These are phyloP conservation scores for Buathra laborator DNA, from an alignment of 2,888 invertebrate genomes.

Conservation along the genomic window DNA sequence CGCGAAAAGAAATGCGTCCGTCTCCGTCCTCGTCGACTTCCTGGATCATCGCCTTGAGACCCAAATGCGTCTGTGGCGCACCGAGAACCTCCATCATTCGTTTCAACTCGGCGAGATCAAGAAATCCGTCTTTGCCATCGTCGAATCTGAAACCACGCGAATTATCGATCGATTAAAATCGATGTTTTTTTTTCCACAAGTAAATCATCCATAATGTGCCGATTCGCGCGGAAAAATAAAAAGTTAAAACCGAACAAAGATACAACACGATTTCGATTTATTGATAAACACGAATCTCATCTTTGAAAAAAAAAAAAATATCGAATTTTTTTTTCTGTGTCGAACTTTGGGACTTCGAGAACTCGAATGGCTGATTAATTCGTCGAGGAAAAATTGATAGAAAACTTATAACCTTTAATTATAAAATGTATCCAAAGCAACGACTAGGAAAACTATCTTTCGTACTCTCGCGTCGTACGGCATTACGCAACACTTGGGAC, in stretches of 20 bases:
- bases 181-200: not conserved
- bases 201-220: not conserved
- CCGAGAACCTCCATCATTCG: constrained; percentile 98
- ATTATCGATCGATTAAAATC: not conserved
- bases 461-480: not conserved
- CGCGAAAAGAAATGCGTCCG: constrained; percentile 95
- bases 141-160: constrained; percentile 90
- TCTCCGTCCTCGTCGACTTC: constrained; percentile 96
- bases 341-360: not conserved
- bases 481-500: constrained; percentile 62
- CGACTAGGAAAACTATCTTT: not conserved
- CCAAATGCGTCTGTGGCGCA: constrained; percentile 98
- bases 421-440: not conserved
- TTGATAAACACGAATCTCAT: too few species aligned
- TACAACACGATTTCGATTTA: too few species aligned
- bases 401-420: not conserved
- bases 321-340: not conserved
- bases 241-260: not conserved
- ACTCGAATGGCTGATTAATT: not conserved
- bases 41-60: constrained; percentile 97
- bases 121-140: constrained; percentile 94
- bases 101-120: constrained; percentile 96
- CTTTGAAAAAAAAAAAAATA: not conserved
- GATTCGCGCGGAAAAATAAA: too few species aligned
- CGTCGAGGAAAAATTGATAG: not conserved